These are phyloP conservation scores for Drosophila flavopinicola DNA, from an alignment of 2,888 invertebrate genomes.

Conservation along the genomic window DNA sequence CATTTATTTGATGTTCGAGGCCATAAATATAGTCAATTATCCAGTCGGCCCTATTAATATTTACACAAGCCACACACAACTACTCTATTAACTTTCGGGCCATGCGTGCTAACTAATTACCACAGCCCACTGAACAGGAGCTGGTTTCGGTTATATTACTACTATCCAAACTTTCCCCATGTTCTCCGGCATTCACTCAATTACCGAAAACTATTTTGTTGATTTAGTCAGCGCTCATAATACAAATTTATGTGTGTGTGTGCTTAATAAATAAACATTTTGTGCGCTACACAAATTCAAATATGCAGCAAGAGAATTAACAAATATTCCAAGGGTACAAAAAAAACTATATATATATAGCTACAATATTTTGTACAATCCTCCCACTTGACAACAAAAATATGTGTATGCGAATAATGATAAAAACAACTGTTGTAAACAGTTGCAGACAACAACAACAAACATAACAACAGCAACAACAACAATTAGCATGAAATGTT, in stretches of 20 bases:
- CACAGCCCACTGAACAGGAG: conserved; percentile 3
- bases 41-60: conserved; percentile 44
- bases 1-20: conserved; percentile 3
- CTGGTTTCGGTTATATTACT: conserved; percentile 4
- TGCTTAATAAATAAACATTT: conserved; percentile 69
- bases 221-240: conserved; percentile 67
- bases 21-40: conserved; percentile 45
- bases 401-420: conserved; percentile 50
- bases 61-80: conserved; percentile 43
- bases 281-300: conserved; percentile 62
- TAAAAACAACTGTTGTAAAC: conserved; percentile 45
- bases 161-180: conserved; percentile 1
- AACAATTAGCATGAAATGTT: conserved; percentile 64
- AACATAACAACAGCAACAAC: no score
- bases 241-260: conserved; percentile 62
- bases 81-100: conserved; percentile 55
- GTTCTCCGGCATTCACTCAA: conserved; percentile 28
- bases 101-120: conserved; percentile 55
- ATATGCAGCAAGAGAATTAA: conserved; percentile 49
- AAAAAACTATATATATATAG: conserved; percentile 15
- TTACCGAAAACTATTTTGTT: conserved; percentile 58
- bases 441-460: conserved; percentile 20
- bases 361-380: conserved; percentile 37
- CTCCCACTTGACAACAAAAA: conserved; percentile 66
- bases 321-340: conserved; percentile 24